Evolutionary conservation across 2,797 vertebrate genomes (phyloP), one percentile per base, ranked within the genome.

Genomic region (Poeciliopsis turneri): DNA sequence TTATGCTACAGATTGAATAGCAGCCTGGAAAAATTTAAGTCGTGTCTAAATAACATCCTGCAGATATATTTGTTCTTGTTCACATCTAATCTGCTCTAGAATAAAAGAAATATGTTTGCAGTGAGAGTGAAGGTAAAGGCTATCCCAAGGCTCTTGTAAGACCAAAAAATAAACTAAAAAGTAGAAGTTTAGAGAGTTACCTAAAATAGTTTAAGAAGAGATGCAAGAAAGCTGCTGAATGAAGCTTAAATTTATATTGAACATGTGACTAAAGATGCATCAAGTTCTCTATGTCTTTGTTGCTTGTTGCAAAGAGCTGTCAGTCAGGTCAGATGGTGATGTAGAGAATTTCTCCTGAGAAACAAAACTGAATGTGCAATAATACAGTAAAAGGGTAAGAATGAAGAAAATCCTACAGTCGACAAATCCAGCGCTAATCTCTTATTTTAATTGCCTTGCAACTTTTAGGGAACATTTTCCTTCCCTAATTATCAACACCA

Each of bases 121-220:
- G 59, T 68, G 78, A 79, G 78, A 72, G 73, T 81, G 25, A 47
- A 79, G 61, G 83, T 83, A 84, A 23, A 9, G 43, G 71, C 74
- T 69, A 12, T 90, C 79, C 76, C 84, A 71, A n/a, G 36, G 78
- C 79, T 55, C n/a, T 89, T 89, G 81, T 20, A 41, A 85, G 88
- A 88, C 71, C 77, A 36, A 30, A 72, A 78, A 61, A 41, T 51
- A 51, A 70, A 74, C 77, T 71, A 8, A 64, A 30, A 70, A 74
- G 69, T 47, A 41, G 13, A 4, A 70, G 49, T 83, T 33, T 36
- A 28, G 13, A 84, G 53, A 78, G 74, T 75, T 55, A 20, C 47
- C 74, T 43, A 30, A 51, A 89, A 73, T 6, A 3, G 25, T 71
- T 82, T 15, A 75, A 28, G 70, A 59, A 74, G 39, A 73, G 66